Evolutionary conservation across 1,140 invertebrate species (phyloP).

Genomic region (Trichoplusia ni): DNA sequence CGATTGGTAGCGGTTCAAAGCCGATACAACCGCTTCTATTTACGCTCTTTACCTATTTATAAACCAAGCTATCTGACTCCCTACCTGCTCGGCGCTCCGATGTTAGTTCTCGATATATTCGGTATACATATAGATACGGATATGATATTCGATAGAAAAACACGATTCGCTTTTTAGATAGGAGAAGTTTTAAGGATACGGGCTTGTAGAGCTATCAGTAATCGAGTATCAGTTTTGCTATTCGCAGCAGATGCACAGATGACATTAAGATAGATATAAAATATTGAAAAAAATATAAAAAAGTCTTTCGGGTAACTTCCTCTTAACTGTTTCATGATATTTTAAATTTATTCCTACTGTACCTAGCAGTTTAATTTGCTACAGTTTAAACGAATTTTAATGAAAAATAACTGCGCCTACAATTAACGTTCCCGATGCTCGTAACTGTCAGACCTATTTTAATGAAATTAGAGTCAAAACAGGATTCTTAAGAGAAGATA

Average conservation of each 20-base stretch:
- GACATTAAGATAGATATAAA: no score
- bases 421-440: conserved; percentile 16
- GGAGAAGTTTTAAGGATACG: conserved; percentile 6
- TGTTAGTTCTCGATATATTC: conserved; percentile 40
- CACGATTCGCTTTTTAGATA: conserved; percentile 10
- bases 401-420: conserved; percentile 22
- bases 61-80: conserved; percentile 62
- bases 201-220: not conserved
- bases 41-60: conserved; percentile 80
- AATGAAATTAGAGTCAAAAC: conserved; percentile 15
- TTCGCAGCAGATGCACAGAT: not conserved
- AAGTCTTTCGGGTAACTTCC: no score
- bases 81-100: conserved; percentile 58
- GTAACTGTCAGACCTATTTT: conserved; percentile 21
- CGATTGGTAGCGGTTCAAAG: conserved; percentile 72
- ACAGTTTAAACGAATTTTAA: conserved; percentile 9
- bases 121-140: conserved; percentile 11
- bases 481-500: conserved; percentile 9
- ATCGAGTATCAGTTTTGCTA: conserved; percentile 2
- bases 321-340: no score
- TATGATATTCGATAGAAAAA: conserved; percentile 29
- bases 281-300: no score
- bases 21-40: conserved; percentile 77
- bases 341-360: no score
- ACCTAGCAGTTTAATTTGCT: no score